phyloP scores from a whole-genome alignment of 1,140 invertebrate species.

The Pectinophora gossypiella region DNA sequence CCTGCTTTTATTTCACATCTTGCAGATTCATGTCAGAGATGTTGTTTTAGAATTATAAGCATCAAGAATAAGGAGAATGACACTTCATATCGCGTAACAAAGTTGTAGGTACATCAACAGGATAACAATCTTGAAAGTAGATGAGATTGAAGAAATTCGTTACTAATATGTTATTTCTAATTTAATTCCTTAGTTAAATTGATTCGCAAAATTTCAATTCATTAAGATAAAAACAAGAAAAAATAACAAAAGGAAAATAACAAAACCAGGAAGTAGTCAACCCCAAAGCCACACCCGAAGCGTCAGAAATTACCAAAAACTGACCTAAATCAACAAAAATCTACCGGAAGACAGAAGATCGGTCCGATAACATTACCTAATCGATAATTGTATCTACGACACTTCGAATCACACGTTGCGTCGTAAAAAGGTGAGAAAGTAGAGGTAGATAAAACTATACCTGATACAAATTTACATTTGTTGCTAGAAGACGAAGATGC shows the following conservation, averaged over 20 bases:
- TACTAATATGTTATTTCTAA: too few species aligned
- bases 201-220: too few species aligned
- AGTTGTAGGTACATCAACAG: background rate
- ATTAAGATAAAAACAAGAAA: too few species aligned
- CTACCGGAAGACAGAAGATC: conserved; percentile 70
- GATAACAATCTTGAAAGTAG: background rate
- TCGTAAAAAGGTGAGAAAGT: conserved; percentile 74
- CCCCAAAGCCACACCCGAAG: conserved; percentile 13
- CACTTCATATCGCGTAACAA: background rate
- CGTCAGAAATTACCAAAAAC: conserved; percentile 47
- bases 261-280: background rate
- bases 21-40: too few species aligned
- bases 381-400: conserved; percentile 73
- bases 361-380: conserved; percentile 67
- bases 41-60: too few species aligned
- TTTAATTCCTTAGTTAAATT: too few species aligned
- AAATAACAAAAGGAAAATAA: background rate
- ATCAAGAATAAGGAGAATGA: too few species aligned
- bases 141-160: too few species aligned
- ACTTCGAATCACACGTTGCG: conserved; percentile 60
- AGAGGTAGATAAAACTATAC: conserved; percentile 63
- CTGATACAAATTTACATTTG: conserved; percentile 17
- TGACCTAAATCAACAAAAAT: conserved; percentile 66
- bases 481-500: background rate
- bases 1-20: too few species aligned